A percentile compares a stretch with the other conserved stretches of the same genome.
phyloP scores from a whole-genome alignment of 2,113 vertebrate genomes.

The Pelecanus crispus region DNA sequence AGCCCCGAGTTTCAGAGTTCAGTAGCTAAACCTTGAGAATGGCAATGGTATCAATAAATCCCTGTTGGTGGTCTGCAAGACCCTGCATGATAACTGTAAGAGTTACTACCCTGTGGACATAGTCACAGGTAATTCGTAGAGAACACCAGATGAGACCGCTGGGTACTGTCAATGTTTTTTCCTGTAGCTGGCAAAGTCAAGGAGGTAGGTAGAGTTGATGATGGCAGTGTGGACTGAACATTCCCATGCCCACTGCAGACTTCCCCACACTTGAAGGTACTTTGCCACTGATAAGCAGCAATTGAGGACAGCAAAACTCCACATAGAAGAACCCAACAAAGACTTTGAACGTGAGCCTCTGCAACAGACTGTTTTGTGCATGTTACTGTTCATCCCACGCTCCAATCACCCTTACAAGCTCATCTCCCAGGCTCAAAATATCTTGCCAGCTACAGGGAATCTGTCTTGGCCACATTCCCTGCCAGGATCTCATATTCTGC shows the following conservation, averaged over 20 bases:
- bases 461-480: not conserved
- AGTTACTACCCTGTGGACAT: not conserved
- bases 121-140: not conserved
- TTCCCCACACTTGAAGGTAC: not conserved
- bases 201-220: not conserved
- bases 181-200: not conserved
- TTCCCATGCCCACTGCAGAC: not conserved
- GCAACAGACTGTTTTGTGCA: not conserved
- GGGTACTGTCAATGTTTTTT: not conserved
- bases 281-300: not conserved
- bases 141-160: not conserved
- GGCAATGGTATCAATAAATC: not conserved
- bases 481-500: not conserved
- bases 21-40: not conserved
- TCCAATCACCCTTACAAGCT: not conserved
- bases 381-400: rapidly evolving
- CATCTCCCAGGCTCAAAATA: not conserved
- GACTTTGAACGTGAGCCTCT: not conserved
- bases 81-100: not conserved
- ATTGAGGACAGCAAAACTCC: not conserved
- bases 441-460: not conserved
- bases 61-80: not conserved
- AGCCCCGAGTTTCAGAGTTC: not conserved
- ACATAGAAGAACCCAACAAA: not conserved
- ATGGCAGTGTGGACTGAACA: not conserved